These are phyloP conservation scores for Agrotis clavis DNA, from an alignment of 2,888 invertebrate species.

Conservation along the genomic window DNA sequence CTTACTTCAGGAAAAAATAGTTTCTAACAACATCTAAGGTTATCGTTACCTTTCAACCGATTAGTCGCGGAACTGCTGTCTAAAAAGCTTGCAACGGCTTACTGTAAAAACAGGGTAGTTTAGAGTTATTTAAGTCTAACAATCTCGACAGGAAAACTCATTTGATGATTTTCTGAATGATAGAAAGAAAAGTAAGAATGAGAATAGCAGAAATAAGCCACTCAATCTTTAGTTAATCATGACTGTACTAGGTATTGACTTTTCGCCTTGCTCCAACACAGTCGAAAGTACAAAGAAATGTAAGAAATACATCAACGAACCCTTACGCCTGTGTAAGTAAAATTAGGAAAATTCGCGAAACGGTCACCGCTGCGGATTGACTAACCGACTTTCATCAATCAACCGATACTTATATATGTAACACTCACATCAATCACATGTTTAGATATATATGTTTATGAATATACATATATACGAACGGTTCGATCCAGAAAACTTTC, in stretches of 20 bases:
- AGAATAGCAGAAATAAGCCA: neutral
- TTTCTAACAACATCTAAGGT: neutral
- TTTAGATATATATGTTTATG: slow-evolving; percentile 18
- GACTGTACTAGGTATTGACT: neutral
- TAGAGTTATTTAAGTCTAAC: too few species aligned
- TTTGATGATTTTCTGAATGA: too few species aligned
- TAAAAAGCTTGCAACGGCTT: too few species aligned
- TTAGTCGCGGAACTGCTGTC: neutral
- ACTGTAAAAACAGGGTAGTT: too few species aligned
- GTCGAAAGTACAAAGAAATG: slow-evolving; percentile 15
- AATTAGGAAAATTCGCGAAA: slow-evolving; percentile 49
- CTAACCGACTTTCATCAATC: slow-evolving; percentile 69
- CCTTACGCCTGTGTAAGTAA: slow-evolving; percentile 26
- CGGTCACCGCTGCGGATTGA: slow-evolving; percentile 65
- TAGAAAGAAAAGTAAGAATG: neutral
- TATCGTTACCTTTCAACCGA: neutral
- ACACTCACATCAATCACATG: slow-evolving; percentile 74
- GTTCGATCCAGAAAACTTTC: slow-evolving; percentile 77
- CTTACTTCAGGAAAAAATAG: neutral
- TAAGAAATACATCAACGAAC: slow-evolving; percentile 31
- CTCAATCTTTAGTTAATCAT: slow-evolving; percentile 11
- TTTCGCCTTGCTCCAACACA: neutral
- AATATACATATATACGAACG: slow-evolving; percentile 35
- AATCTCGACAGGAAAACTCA: too few species aligned
- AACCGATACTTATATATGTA: slow-evolving; percentile 61